Conservation (phyloP, 2,888 invertebrate species). For the Holacanthella duospinosa region DNA sequence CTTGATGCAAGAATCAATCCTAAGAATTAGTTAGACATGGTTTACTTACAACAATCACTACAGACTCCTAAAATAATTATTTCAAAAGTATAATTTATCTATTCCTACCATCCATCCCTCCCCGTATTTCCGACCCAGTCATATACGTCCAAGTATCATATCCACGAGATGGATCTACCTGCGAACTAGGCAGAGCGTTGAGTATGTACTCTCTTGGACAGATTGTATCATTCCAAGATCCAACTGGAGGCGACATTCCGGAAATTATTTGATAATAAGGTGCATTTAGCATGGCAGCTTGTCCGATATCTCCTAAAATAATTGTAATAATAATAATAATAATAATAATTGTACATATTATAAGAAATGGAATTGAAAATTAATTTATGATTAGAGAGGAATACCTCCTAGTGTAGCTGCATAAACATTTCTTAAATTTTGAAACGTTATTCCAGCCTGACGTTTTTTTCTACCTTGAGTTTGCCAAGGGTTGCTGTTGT, state of each 20-base stretch:
- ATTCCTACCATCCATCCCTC: conserved; percentile 36
- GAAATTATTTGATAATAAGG: not conserved
- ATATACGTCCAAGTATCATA: conserved; percentile 26
- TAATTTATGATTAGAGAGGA: not conserved
- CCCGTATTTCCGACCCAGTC: conserved; percentile 34
- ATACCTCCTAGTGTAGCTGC: conserved; percentile 31
- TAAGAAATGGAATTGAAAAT: not conserved
- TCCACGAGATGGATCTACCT: conserved; percentile 16
- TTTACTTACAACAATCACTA: no score
- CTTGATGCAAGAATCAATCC: conserved; percentile 28
- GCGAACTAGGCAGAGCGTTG: conserved; percentile 14
- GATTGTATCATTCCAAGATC: conserved; percentile 29
- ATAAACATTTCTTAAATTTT: conserved; percentile 22
- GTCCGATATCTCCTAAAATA: conserved; percentile 31
- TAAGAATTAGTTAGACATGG: conserved; percentile 8
- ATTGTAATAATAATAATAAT: not conserved
- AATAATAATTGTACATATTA: not conserved
- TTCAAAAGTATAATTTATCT: no score
- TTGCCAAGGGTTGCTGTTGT: not conserved
- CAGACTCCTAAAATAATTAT: no score
- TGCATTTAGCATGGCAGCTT: conserved; percentile 31
- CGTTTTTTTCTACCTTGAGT: conserved; percentile 17
- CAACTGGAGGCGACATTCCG: conserved; percentile 15
- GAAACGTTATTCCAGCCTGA: conserved; percentile 15
- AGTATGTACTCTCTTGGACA: conserved; percentile 32